Evolutionary conservation across 2,113 vertebrate genomes (phyloP).

Genomic region (Cepphus grylle): DNA sequence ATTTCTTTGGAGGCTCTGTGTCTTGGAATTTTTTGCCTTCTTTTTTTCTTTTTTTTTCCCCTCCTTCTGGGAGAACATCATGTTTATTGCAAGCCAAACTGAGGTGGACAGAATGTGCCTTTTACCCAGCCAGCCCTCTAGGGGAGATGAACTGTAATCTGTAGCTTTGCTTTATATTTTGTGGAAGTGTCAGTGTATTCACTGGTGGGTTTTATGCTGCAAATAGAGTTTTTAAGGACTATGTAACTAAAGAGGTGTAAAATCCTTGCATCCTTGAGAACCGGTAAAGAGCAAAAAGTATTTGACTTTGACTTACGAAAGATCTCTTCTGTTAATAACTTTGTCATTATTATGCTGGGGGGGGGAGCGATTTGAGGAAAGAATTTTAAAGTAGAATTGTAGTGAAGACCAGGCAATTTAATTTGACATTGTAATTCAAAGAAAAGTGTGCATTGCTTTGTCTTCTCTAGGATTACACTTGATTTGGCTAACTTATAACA

Average conservation of each 20-base stretch:
- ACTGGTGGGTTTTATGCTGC: not conserved
- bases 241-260: not conserved
- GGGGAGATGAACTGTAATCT: not conserved
- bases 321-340: not conserved
- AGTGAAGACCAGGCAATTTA: not conserved
- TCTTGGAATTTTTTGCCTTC: conserved; percentile 68
- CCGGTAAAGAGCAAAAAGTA: not conserved
- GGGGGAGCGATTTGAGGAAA: not conserved
- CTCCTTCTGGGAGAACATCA: conserved; percentile 45
- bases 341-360: not conserved
- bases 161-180: not conserved
- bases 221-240: not conserved
- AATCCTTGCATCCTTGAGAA: not conserved
- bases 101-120: conserved; percentile 63
- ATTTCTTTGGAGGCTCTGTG: conserved; percentile 72
- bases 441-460: not conserved
- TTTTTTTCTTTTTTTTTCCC: not conserved
- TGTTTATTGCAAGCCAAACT: conserved; percentile 41
- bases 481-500: not conserved
- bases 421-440: not conserved
- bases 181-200: not conserved
- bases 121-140: conserved; percentile 39
- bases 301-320: not conserved
- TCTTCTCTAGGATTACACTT: not conserved
- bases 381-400: not conserved